Base-by-base conservation (phyloP, 2,797 vertebrate genomes). In the Sebastes kiyomatsui region DNA sequence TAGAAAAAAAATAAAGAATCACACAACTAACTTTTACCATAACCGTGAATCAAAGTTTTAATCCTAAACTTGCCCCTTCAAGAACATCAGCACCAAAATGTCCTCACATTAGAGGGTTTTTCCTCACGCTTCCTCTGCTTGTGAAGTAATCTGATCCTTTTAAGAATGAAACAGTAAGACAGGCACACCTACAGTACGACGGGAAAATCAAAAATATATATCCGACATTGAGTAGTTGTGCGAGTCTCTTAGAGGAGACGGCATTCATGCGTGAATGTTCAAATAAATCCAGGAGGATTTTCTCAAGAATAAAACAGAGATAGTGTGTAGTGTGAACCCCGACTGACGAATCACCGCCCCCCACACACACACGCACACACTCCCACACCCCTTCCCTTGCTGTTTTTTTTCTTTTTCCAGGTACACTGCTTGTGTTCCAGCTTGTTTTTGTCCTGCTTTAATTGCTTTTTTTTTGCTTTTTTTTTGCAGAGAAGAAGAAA, bases 381-480 rank as follows among this genome's bases (percentile, higher is more conserved):
- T 73, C 70, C 42, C 70, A 75, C 74, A 76, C 35, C 72, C 70
- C 35, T 67, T 35, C 54, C 23, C 60, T 79, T 69, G 76, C 77
- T 70, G 61, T 70, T 79, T 42, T 42, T 88, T 78, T 75, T 75
- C 22, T 64, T 62, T 83, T 90, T 86, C 77, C 90, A 90, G 90
- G 91, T 94, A 89, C 83, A 89, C 77, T 42, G 67, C 81, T 91
- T 94, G 87, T 84, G 87, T 91, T 87, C 79, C 69, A 68, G 84
- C 88, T 90, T 91, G 91, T 93, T 94, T 93, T 94, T 94, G 94
- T 95, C 88, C 89, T 72, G 84, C 88, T 94, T 94, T 95, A 95
- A 96, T 95, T 95, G 93, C 89, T 88, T 92, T 92, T 88, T 87
- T 84, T 85, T 74, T 20, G 4, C 0, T 25, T 81, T 69, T 84